Conservation (phyloP, 2,888 invertebrate genomes). For the Candidula unifasciata region DNA sequence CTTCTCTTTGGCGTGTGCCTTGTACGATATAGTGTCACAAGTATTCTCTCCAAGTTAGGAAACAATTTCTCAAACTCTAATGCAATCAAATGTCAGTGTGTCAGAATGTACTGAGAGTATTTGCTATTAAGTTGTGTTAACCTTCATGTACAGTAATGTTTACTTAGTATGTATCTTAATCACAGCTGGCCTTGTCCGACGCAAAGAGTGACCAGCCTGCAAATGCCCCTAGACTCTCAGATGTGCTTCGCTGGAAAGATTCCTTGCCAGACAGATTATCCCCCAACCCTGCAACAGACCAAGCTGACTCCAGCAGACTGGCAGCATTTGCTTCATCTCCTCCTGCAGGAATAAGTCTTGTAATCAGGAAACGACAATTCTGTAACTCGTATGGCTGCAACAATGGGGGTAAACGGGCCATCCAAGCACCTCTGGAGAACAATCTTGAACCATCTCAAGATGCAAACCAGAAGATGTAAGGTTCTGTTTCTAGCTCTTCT, state of each 20-base stretch:
- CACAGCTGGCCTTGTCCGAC: conserved; percentile 28
- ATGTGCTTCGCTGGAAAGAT: background rate
- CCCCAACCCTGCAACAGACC: background rate
- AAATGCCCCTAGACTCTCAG: background rate
- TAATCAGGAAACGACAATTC: conserved; percentile 62
- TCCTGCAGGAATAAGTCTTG: conserved; percentile 31
- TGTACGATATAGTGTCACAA: no score
- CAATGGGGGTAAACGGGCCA: conserved; percentile 52
- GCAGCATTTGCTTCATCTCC: background rate
- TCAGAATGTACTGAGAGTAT: no score
- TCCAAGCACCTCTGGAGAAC: background rate
- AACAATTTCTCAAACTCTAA: no score
- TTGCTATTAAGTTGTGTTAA: no score
- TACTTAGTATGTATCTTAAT: background rate
- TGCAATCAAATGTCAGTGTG: no score
- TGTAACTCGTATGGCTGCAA: conserved; percentile 70
- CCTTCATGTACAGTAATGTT: no score
- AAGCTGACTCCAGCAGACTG: background rate
- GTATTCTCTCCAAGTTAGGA: no score
- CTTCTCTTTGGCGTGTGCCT: no score
- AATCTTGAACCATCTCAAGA: background rate
- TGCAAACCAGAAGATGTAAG: background rate
- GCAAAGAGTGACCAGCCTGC: background rate
- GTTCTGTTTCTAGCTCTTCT: no score
- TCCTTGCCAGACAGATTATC: background rate